phyloP scores from a whole-genome alignment of 2,113 vertebrate genomes.

The Hemiprocne comata region DNA sequence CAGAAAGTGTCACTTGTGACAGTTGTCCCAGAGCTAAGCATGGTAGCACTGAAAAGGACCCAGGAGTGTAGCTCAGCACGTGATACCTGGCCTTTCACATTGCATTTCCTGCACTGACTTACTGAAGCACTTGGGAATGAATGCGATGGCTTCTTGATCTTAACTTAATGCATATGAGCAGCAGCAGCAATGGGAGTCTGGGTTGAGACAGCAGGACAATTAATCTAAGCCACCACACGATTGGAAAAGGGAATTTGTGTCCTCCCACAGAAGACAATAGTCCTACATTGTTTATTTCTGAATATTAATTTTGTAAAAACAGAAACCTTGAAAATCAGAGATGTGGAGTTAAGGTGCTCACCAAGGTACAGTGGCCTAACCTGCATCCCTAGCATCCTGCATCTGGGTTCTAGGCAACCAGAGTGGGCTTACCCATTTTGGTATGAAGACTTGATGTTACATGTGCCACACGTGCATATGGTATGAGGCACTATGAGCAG shows the following conservation, averaged over 20 bases:
- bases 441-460: neutral
- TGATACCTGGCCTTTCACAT: neutral
- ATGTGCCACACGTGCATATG: neutral
- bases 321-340: neutral
- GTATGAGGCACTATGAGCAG: neutral
- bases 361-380: neutral
- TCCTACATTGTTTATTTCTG: neutral
- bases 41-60: neutral
- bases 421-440: rapidly evolving
- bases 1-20: neutral
- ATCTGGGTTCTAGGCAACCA: neutral
- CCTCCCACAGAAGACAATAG: neutral
- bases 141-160: neutral
- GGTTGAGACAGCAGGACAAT: neutral
- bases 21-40: rapidly evolving
- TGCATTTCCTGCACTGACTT: rapidly evolving
- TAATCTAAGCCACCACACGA: neutral
- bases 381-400: neutral
- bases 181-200: neutral
- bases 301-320: neutral
- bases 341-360: neutral
- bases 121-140: neutral
- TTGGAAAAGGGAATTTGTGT: neutral
- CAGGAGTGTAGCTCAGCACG: rapidly evolving
- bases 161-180: neutral